phyloP scores from a whole-genome alignment of 1,140 invertebrate genomes.

The Leptinotarsa lineolata region DNA sequence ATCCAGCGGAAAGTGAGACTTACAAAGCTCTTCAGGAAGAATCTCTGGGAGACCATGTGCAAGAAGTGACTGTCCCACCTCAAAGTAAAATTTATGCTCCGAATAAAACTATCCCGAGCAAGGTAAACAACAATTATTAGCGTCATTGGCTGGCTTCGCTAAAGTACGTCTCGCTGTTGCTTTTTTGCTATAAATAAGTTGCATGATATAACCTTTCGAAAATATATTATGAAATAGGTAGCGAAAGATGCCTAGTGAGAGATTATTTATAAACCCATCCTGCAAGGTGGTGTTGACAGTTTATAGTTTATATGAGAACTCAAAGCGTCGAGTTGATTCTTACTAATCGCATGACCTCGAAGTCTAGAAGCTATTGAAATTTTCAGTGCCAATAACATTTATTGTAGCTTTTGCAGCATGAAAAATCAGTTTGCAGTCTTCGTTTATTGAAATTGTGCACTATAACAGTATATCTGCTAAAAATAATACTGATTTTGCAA shows the following conservation, averaged over 20 bases:
- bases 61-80: conserved; percentile 70
- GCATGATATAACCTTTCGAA: neutral
- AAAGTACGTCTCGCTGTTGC: conserved; percentile 29
- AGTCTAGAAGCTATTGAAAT: too few species aligned
- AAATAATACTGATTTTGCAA: too few species aligned
- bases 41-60: conserved; percentile 64
- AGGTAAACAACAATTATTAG: conserved; percentile 39
- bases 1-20: conserved; percentile 83
- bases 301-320: neutral
- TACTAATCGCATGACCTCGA: too few species aligned
- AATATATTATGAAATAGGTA: neutral
- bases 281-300: neutral
- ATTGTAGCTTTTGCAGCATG: too few species aligned
- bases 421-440: too few species aligned
- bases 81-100: conserved; percentile 77
- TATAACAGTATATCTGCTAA: too few species aligned
- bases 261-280: neutral
- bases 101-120: conserved; percentile 41
- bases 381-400: too few species aligned
- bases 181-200: conserved; percentile 18
- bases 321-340: neutral
- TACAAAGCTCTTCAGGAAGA: conserved; percentile 82
- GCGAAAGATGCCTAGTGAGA: neutral
- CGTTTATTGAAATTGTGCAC: too few species aligned
- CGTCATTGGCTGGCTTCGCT: conserved; percentile 22